Base-by-base conservation (phyloP, 2,888 invertebrate genomes). In the Oxycera nigricornis region DNA sequence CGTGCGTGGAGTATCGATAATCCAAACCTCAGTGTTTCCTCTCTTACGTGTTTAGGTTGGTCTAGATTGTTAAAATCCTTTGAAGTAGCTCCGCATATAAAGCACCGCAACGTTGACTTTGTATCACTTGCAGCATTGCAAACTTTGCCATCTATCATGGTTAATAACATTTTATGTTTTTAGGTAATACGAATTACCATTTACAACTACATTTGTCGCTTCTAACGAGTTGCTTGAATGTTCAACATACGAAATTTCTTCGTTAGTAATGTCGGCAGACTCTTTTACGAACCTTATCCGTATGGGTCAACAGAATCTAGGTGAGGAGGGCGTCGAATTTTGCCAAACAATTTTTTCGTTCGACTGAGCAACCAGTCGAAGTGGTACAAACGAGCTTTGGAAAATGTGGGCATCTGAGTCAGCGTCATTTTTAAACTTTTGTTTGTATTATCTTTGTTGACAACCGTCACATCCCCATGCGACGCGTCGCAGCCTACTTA, bases 141-240 rank as follows among this genome's bases (percentile, higher is more conserved):
- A 0, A 82, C 80, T 75, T 82, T 83, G 1, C 76, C 80, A 74
- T 82, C 82, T 2, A 82, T 77, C 81, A 81, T 82, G n/a, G 81
- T 81, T 9, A 80, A 74, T 30, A 77, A 14, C 68, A 81, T 65
- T 17, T 59, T 74, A 68, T 80, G 78, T 9, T 30, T 61, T n/a
- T n/a, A n/a, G n/a, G n/a, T n/a, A n/a, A n/a, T n/a, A n/a, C n/a
- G n/a, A n/a, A n/a, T n/a, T n/a, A n/a, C n/a, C n/a, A n/a, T n/a
- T n/a, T n/a, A n/a, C n/a, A n/a, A n/a, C n/a, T n/a, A n/a, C n/a
- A n/a, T n/a, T n/a, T n/a, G n/a, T n/a, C n/a, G n/a, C n/a, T n/a
- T n/a, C 7, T 59, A 59, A 20, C n/a, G 30, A 2, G 28, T 28
- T 59, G 28, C 7, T 50, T 7, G 9, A 39, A 52, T 55, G 76